Evolutionary conservation across 2,797 vertebrate genomes (phyloP).

Genomic region (Heliangelus exortis): DNA sequence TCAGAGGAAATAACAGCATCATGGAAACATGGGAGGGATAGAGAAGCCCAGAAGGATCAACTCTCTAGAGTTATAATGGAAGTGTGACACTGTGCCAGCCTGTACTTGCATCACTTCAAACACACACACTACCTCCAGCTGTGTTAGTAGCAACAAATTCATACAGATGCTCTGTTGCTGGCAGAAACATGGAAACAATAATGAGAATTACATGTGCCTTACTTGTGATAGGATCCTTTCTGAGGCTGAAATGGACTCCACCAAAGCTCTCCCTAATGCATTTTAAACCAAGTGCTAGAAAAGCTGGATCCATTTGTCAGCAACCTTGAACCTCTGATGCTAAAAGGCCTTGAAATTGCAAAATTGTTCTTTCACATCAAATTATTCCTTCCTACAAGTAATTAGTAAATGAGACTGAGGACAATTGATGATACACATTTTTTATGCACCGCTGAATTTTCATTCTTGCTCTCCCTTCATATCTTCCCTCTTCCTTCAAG

Average conservation of each 20-base stretch:
- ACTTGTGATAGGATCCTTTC: background rate
- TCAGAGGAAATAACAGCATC: slow-evolving; percentile 57
- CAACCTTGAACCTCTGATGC: background rate
- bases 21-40: slow-evolving; percentile 24
- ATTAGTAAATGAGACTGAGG: background rate
- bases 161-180: background rate
- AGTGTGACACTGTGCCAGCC: slow-evolving; percentile 17
- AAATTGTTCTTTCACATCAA: background rate
- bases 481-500: background rate
- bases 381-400: background rate
- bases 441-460: background rate
- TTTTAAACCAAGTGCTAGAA: background rate
- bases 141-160: slow-evolving; percentile 18
- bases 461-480: background rate
- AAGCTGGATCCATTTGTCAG: background rate
- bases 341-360: background rate
- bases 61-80: slow-evolving; percentile 29
- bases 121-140: background rate
- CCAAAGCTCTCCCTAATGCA: background rate
- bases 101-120: slow-evolving; percentile 14
- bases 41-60: slow-evolving; percentile 39
- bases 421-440: background rate
- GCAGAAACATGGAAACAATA: slow-evolving; percentile 21
- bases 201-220: slow-evolving; percentile 6
- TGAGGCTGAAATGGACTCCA: background rate